Evolutionary conservation across 2,113 vertebrate species (phyloP).

Genomic region (Ceyx margarethae): DNA sequence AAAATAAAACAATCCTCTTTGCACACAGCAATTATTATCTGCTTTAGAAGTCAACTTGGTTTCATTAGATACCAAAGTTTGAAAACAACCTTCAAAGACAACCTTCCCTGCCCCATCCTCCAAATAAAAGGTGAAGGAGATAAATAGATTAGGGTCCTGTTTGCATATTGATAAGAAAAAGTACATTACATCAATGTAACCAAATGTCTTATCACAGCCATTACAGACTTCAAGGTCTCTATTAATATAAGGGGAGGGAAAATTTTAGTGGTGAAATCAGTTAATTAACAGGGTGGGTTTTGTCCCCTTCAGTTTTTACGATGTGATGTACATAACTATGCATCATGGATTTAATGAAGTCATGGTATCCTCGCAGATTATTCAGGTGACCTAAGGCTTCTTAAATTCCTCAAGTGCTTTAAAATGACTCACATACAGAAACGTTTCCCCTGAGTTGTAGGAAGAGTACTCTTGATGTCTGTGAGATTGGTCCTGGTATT

Average conservation of each 20-base stretch:
- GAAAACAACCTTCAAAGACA: conserved; percentile 50
- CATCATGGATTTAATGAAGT: not conserved
- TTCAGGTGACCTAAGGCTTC: not conserved
- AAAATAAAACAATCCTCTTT: not conserved
- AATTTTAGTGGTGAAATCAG: conserved; percentile 6
- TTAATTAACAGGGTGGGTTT: not conserved
- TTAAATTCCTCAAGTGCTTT: not conserved
- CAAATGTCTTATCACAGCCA: conserved; percentile 47
- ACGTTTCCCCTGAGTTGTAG: not conserved
- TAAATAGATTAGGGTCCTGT: conserved; percentile 56
- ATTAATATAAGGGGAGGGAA: conserved; percentile 19
- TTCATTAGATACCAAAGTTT: conserved; percentile 1
- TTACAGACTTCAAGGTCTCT: conserved; percentile 6
- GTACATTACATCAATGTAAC: conserved; percentile 48
- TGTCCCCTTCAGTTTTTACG: not conserved
- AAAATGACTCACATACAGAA: not conserved
- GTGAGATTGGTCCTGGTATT: not conserved
- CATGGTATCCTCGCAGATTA: not conserved
- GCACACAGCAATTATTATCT: not conserved
- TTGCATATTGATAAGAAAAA: conserved; percentile 51
- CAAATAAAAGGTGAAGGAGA: conserved; percentile 51
- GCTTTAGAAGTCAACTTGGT: not conserved
- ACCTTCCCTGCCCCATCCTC: not conserved
- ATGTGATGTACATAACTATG: not conserved
- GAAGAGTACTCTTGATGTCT: not conserved